phyloP scores from a whole-genome alignment of 2,888 invertebrate genomes.

The Hololepta plana region DNA sequence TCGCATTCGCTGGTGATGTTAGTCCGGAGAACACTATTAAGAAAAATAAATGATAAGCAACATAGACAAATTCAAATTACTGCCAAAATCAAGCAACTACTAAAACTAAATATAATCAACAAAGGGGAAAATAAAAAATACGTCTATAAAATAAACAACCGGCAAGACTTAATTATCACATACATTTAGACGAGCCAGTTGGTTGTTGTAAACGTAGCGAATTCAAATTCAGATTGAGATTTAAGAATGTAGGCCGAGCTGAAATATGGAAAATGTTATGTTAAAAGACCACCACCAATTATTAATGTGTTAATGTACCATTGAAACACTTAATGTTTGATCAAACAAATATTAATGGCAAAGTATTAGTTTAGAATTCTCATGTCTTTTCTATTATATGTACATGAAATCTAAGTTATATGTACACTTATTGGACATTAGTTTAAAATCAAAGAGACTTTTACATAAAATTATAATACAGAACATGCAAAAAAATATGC shows the following conservation, averaged over 20 bases:
- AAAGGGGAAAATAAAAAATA: too few species aligned
- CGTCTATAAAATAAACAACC: too few species aligned
- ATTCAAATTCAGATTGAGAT: slow-evolving; percentile 90
- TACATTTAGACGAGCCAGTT: slow-evolving; percentile 61
- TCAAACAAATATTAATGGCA: too few species aligned
- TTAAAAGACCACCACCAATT: slow-evolving; percentile 5
- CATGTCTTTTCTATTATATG: too few species aligned
- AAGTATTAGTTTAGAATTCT: too few species aligned
- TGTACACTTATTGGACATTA: too few species aligned
- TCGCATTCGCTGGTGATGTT: slow-evolving; percentile 70
- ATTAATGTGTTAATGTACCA: background rate
- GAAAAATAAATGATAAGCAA: too few species aligned
- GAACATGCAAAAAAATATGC: slow-evolving; percentile 16
- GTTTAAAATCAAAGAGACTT: slow-evolving; percentile 2
- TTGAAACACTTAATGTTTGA: background rate
- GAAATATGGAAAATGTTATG: slow-evolving; percentile 35
- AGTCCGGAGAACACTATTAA: slow-evolving; percentile 18
- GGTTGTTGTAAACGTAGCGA: slow-evolving; percentile 75
- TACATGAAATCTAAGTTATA: too few species aligned
- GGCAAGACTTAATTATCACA: too few species aligned
- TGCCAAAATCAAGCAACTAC: background rate
- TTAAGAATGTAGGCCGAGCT: slow-evolving; percentile 97
- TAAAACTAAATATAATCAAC: too few species aligned
- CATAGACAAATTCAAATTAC: slow-evolving; percentile 2
- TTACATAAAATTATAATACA: too few species aligned